Conservation (phyloP, 2,888 invertebrate species). For the Chironomus tentans region DNA sequence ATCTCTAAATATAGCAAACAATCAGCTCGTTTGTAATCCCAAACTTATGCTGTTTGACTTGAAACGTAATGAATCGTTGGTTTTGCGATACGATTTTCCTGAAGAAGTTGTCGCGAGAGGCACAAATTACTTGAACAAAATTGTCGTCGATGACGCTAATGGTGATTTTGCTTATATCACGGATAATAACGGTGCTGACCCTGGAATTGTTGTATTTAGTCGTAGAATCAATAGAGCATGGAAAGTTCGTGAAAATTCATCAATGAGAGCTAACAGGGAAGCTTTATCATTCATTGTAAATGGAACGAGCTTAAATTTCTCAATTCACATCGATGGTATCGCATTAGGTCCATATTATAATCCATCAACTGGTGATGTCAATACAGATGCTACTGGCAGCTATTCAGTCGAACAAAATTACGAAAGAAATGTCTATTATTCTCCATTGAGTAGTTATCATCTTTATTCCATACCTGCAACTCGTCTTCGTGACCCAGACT, state of each 20-base stretch:
- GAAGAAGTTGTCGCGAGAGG: slow-evolving; percentile 48
- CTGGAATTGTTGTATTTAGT: slow-evolving; percentile 64
- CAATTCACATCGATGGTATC: slow-evolving; percentile 59
- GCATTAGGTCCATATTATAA: slow-evolving; percentile 55
- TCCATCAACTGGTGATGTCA: slow-evolving; percentile 33
- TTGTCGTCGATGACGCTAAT: slow-evolving; percentile 62
- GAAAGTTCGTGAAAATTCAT: slow-evolving; percentile 56
- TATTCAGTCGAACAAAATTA: slow-evolving; percentile 29
- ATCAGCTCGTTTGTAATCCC: slow-evolving; percentile 51
- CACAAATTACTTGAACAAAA: slow-evolving; percentile 57
- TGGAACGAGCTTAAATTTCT: slow-evolving; percentile 48
- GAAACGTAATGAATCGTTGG: slow-evolving; percentile 47
- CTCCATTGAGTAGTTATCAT: slow-evolving; percentile 57
- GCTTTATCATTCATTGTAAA: slow-evolving; percentile 53
- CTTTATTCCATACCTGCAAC: slow-evolving; percentile 57
- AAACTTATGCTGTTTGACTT: slow-evolving; percentile 60
- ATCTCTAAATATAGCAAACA: background rate
- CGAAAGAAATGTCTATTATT: slow-evolving; percentile 51
- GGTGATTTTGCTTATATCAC: slow-evolving; percentile 61
- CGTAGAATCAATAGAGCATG: slow-evolving; percentile 54
- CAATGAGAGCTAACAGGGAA: slow-evolving; percentile 53
- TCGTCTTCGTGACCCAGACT: slow-evolving; percentile 48
- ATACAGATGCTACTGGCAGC: slow-evolving; percentile 29
- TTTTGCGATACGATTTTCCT: slow-evolving; percentile 54
- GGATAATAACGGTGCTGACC: slow-evolving; percentile 57